Evolutionary conservation across 2,113 vertebrate genomes (phyloP).

Genomic region (Cnemophilus loriae): DNA sequence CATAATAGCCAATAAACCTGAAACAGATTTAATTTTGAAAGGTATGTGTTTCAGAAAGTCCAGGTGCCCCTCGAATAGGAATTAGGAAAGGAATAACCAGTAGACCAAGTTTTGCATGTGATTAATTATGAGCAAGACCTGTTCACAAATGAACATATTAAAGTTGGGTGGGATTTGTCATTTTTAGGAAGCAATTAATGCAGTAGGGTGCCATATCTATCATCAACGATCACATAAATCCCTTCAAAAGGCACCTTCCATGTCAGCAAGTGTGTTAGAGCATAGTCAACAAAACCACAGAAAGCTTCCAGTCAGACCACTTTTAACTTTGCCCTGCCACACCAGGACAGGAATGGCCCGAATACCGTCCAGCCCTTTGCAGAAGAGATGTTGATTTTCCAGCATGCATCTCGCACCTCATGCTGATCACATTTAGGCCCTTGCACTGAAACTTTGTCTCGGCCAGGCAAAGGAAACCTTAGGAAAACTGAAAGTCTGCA

Average conservation of each 20-base stretch:
- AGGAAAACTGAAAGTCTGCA: background rate
- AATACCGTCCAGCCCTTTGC: background rate
- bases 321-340: background rate
- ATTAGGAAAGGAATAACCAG: background rate
- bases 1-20: background rate
- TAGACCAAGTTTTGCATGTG: background rate
- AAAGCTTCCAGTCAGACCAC: background rate
- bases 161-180: background rate
- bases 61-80: accelerated
- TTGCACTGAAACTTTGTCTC: constrained; percentile 23
- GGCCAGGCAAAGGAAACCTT: background rate
- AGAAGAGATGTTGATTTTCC: background rate
- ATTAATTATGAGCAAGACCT: background rate
- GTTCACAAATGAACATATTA: background rate
- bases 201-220: background rate
- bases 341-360: background rate
- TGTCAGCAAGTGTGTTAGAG: background rate
- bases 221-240: background rate
- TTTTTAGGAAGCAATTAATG: background rate
- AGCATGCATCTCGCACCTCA: background rate
- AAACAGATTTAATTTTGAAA: background rate
- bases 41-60: background rate
- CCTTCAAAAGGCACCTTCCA: background rate
- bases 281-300: background rate
- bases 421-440: background rate